These are phyloP conservation scores for Syngnathoides biaculeatus DNA, from an alignment of 2,113 vertebrate genomes.

Conservation along the genomic window DNA sequence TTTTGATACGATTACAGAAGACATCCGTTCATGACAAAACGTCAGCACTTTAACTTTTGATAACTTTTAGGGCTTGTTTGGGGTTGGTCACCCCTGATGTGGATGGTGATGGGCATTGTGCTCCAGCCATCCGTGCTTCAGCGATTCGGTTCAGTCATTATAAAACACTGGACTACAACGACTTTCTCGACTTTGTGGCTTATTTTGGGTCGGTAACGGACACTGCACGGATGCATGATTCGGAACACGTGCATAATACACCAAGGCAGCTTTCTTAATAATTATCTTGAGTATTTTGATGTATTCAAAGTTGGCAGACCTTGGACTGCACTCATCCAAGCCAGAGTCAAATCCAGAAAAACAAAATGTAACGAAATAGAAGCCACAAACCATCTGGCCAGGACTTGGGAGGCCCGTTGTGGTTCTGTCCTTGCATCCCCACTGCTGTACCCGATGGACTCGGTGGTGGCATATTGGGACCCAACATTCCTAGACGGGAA, in stretches of 20 bases:
- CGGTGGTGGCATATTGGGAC: constrained; percentile 92
- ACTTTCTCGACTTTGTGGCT: no score
- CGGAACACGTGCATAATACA: background rate
- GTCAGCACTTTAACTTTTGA: no score
- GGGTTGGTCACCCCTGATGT: no score
- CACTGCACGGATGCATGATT: background rate
- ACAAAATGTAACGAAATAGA: background rate
- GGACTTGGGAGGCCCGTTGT: constrained; percentile 87
- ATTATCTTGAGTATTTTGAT: no score
- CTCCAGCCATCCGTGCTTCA: background rate
- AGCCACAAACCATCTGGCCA: constrained; percentile 87
- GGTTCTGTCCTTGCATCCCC: constrained; percentile 89
- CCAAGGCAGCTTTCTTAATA: no score
- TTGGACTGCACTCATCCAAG: no score
- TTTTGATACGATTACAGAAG: no score
- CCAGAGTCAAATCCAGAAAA: background rate
- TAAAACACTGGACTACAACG: background rate
- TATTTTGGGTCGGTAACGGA: background rate
- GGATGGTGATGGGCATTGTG: background rate
- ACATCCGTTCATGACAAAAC: no score
- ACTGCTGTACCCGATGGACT: constrained; percentile 86
- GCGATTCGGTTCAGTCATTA: background rate
- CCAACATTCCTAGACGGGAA: constrained; percentile 81
- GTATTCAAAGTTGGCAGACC: no score
- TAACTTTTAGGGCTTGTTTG: background rate